Evolutionary conservation across 2,113 vertebrate species (phyloP).

Genomic region (Nothobranchius kuhntae): DNA sequence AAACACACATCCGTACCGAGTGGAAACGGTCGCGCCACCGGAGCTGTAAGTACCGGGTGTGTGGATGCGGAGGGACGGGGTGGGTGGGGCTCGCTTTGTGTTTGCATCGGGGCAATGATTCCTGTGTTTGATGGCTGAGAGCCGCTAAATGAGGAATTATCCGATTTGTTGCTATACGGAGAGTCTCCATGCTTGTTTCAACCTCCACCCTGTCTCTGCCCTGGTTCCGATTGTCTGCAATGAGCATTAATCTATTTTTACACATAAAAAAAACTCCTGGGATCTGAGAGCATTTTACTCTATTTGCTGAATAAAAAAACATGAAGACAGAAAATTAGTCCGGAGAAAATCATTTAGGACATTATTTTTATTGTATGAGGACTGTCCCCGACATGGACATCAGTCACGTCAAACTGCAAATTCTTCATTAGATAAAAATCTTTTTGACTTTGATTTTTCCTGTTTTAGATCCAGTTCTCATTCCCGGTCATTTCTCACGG

Average conservation of each 20-base stretch:
- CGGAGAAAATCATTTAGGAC: neutral
- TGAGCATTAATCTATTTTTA: no score
- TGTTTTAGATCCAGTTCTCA: no score
- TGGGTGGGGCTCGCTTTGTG: slow-evolving; percentile 36
- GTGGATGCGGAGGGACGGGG: neutral
- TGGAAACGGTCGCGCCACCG: slow-evolving; percentile 25
- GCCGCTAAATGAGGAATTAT: neutral
- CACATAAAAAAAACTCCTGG: neutral
- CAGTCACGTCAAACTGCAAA: no score
- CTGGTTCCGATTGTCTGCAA: slow-evolving; percentile 7
- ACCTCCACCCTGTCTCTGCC: slow-evolving; percentile 10
- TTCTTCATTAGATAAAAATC: no score
- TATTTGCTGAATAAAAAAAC: neutral
- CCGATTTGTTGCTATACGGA: neutral
- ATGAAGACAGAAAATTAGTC: neutral
- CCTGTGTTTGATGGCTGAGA: slow-evolving; percentile 2
- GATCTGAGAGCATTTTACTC: neutral
- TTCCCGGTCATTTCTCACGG: no score
- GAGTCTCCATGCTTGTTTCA: neutral
- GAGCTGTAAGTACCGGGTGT: slow-evolving; percentile 62
- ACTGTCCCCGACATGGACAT: no score
- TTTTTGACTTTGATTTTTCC: neutral
- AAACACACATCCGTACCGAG: slow-evolving; percentile 3
- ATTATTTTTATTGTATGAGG: no score
- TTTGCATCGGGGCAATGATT: no score